Evolutionary conservation across 2,113 vertebrate species (phyloP).

Genomic region (Tychaedon coryphoeus): DNA sequence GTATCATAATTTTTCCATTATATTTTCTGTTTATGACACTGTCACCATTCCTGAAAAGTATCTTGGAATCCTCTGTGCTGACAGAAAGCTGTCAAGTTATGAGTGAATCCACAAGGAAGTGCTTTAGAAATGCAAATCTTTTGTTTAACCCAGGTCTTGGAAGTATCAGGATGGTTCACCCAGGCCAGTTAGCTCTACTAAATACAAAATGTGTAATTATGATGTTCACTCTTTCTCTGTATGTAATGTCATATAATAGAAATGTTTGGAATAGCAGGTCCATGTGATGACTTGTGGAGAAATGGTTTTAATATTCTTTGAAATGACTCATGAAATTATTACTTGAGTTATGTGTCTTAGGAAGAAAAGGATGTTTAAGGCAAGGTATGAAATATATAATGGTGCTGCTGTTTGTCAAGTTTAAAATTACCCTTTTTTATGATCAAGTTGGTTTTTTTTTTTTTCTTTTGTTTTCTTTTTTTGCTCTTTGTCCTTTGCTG

Average conservation of each 20-base stretch:
- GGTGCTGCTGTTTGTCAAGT: not conserved
- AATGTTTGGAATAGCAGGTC: not conserved
- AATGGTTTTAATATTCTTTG: not conserved
- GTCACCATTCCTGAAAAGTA: not conserved
- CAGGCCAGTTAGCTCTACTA: not conserved
- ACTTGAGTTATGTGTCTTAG: not conserved
- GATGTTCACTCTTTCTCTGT: not conserved
- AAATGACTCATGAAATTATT: not conserved
- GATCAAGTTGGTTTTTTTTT: no score
- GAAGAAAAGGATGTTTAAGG: not conserved
- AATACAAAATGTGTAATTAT: not conserved
- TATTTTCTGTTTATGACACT: not conserved
- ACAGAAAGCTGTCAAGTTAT: not conserved
- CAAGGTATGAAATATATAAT: not conserved
- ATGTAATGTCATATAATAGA: no score
- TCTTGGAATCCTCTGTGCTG: not conserved
- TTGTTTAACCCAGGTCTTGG: not conserved
- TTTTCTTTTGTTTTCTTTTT: not conserved
- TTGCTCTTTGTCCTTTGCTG: not conserved
- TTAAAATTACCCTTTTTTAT: not conserved
- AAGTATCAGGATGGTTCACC: not conserved
- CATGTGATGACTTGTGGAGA: not conserved
- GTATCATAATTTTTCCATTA: not conserved
- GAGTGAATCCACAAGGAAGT: not conserved
- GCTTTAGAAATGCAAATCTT: not conserved